Percentiles rank a stretch among this genome's conserved stretches.
Evolutionary conservation across 2,797 vertebrate species (phyloP).

Genomic region (Xiphorhynchus erythropygius): DNA sequence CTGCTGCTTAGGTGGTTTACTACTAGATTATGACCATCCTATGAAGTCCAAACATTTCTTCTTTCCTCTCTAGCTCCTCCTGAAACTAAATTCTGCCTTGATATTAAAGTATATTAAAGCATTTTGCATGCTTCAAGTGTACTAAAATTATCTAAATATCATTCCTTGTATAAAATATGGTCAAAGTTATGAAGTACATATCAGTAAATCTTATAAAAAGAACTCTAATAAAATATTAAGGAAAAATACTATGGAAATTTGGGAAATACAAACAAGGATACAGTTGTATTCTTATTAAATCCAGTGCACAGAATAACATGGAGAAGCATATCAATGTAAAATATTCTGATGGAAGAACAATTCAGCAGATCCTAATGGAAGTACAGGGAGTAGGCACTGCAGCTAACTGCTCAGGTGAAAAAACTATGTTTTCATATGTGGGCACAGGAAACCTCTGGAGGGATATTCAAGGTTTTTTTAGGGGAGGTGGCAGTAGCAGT

Average conservation of each 20-base stretch:
- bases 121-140: neutral
- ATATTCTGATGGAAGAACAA: neutral
- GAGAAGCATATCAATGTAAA: neutral
- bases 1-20: constrained; percentile 2
- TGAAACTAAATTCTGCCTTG: neutral
- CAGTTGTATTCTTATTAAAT: neutral
- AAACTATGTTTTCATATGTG: neutral
- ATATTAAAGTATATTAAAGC: neutral
- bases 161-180: neutral
- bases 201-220: neutral
- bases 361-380: neutral
- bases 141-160: neutral
- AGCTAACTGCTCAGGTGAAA: neutral
- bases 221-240: neutral
- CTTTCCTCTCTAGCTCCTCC: neutral
- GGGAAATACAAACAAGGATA: neutral
- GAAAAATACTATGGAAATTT: neutral
- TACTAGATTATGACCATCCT: neutral
- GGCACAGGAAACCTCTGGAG: neutral
- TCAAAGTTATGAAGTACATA: neutral
- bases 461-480: neutral
- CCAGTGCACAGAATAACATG: neutral
- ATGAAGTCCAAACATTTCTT: neutral
- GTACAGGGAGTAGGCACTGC: rapidly evolving
- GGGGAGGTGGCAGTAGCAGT: neutral